A percentile compares a stretch with the other conserved stretches of the same genome.
These are phyloP conservation scores for Panzeria rudis DNA, from an alignment of 2,888 invertebrate species.

Conservation along the genomic window DNA sequence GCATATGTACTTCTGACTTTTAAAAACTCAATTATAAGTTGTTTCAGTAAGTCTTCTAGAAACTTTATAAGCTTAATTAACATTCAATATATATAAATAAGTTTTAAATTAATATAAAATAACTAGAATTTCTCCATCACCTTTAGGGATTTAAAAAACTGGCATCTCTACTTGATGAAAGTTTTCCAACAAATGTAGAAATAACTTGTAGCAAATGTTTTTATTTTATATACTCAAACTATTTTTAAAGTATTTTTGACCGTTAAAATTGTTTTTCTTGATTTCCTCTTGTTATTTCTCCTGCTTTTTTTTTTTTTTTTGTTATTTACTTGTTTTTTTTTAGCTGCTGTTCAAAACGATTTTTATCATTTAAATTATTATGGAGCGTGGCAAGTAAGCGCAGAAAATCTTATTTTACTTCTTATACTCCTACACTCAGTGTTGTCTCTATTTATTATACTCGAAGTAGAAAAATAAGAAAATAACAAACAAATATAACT, in stretches of 20 bases:
- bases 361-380: conserved; percentile 73
- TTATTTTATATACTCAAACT: conserved; percentile 9
- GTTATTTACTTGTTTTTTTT: neutral
- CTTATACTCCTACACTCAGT: conserved; percentile 31
- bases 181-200: neutral
- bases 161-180: conserved; percentile 5
- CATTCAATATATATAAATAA: too few species aligned
- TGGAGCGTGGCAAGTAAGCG: conserved; percentile 47
- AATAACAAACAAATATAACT: neutral
- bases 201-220: conserved; percentile 26
- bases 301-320: conserved; percentile 7
- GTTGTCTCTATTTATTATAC: conserved; percentile 37
- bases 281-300: conserved; percentile 41
- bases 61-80: too few species aligned
- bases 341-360: conserved; percentile 57
- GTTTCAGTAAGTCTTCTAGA: too few species aligned
- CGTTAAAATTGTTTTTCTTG: conserved; percentile 55
- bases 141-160: neutral
- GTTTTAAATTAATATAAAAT: too few species aligned
- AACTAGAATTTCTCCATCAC: neutral
- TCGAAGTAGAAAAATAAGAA: conserved; percentile 20
- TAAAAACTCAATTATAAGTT: too few species aligned
- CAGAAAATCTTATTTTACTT: conserved; percentile 56
- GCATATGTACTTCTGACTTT: too few species aligned
- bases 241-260: conserved; percentile 43